Conservation (phyloP, 1,140 invertebrate species). For the Archivesica marissinica region DNA sequence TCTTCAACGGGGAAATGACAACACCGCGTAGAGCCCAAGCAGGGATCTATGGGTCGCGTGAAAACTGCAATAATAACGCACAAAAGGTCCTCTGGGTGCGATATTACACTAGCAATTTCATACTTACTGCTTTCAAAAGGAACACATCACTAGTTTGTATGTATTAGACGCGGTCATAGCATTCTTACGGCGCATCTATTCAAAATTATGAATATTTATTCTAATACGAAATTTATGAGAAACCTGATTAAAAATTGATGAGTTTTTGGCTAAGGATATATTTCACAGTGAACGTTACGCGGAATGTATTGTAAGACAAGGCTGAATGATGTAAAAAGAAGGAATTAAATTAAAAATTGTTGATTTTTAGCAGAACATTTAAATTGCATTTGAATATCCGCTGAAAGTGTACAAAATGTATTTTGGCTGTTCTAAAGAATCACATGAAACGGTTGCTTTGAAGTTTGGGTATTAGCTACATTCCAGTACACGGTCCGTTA, state of each 20-base stretch:
- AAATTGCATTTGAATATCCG: no score
- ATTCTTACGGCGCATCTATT: constrained; percentile 20
- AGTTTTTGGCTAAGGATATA: background rate
- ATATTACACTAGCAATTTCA: constrained; percentile 45
- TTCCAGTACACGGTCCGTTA: no score
- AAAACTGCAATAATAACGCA: constrained; percentile 15
- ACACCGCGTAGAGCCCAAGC: background rate
- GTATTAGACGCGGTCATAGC: constrained; percentile 8
- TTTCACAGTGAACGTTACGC: background rate
- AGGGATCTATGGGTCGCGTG: constrained; percentile 34
- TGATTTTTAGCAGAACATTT: no score
- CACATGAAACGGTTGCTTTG: no score
- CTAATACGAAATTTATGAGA: constrained; percentile 47
- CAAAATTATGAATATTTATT: constrained; percentile 24
- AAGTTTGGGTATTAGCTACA: no score
- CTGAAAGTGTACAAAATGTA: no score
- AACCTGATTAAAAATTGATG: constrained; percentile 31
- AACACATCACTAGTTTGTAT: constrained; percentile 1
- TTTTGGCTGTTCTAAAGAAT: no score
- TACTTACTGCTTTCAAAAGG: constrained; percentile 34
- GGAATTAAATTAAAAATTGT: no score
- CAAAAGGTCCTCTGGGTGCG: constrained; percentile 27
- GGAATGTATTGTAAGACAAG: background rate
- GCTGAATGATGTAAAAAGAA: background rate
- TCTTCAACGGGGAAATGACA: background rate